Evolutionary conservation across 2,888 invertebrate species (phyloP), one percentile per base, ranked within the genome.

Genomic region (Eupsilia transversa): DNA sequence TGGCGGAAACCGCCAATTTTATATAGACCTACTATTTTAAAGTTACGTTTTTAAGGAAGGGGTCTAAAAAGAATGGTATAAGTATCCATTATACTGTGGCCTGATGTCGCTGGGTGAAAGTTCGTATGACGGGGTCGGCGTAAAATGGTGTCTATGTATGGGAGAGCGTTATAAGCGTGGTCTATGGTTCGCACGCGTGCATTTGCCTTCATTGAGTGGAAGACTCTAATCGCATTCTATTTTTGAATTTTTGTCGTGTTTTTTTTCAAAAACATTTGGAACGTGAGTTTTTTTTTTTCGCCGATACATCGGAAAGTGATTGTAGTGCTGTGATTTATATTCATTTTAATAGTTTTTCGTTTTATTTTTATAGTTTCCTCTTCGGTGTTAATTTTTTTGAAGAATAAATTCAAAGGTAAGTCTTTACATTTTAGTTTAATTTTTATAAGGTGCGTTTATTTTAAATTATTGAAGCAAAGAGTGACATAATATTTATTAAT

Each of bases 161-260:
- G 87, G 88, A 87, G 87, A 87, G 85, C 79, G 86, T 85, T 87
- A 87, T 83, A 87, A 87, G 85, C 87, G 87, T 87, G 87, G 87
- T 86, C 82, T 87, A 87, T 87, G 87, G 87, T 86, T 86, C 88
- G 87, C 87, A 87, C 87, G 88, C 83, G 88, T 88, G 84, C 88
- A 89, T 89, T 88, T 85, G 88, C 80, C 84, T 88, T 78, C 85
- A 87, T 87, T 82, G 78, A 83, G 89, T 87, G 83, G 84, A 81
- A 84, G 87, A 84, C 85, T 87, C 84, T 79, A 72, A 87, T 85
- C 89, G 89, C 83, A 89, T 89, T 88, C 86, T 82, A 86, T 74
- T 77, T 87, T 85, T 71, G 38, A 79, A 79, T 71, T 65, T 78
- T 87, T 80, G 70, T 64, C 86, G 87, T 79, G 74, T 73, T 80